A percentile compares a stretch with the other conserved stretches of the same genome.
phyloP scores from a whole-genome alignment of 35 echinoderm and acorn worm genomes.

The Lytechinus pictus region DNA sequence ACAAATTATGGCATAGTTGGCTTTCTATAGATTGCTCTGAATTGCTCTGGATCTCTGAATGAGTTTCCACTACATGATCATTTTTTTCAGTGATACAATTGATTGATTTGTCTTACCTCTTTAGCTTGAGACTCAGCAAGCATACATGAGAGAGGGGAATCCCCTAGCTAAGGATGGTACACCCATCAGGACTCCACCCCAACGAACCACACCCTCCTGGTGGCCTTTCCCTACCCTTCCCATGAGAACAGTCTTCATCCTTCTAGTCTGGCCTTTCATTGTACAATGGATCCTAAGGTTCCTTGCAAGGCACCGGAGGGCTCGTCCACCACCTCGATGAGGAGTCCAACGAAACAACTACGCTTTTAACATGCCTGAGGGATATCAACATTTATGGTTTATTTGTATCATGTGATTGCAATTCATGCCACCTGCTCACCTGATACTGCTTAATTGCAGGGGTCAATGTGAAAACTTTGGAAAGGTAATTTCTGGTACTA shows the following conservation, averaged over 20 bases:
- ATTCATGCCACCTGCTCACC: too few relatives aligned
- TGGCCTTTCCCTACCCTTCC: slow-evolving; percentile 68
- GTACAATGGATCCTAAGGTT: slow-evolving; percentile 69
- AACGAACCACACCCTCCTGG: slow-evolving; percentile 45
- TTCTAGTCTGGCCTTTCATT: slow-evolving; percentile 87
- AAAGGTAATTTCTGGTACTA: too few relatives aligned
- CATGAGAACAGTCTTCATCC: slow-evolving; percentile 68
- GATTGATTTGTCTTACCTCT: background rate
- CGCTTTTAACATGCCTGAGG: too few relatives aligned
- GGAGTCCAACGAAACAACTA: background rate
- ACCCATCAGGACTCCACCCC: slow-evolving; percentile 24
- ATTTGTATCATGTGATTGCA: too few relatives aligned
- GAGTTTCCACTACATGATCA: too few relatives aligned
- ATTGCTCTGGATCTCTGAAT: too few relatives aligned
- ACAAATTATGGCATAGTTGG: too few relatives aligned
- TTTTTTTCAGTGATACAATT: too few relatives aligned
- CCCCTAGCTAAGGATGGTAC: background rate
- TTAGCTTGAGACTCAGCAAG: slow-evolving; percentile 24
- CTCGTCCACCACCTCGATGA: slow-evolving; percentile 9
- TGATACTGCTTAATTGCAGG: too few relatives aligned
- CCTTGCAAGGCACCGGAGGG: slow-evolving; percentile 61
- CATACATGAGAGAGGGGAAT: slow-evolving; percentile 47
- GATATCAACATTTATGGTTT: too few relatives aligned
- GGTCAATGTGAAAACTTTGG: too few relatives aligned
- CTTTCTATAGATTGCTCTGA: too few relatives aligned